A percentile compares a stretch with the other conserved stretches of the same genome.
phyloP scores from a whole-genome alignment of 2,888 invertebrate species.

The Temnothorax rugatulus region DNA sequence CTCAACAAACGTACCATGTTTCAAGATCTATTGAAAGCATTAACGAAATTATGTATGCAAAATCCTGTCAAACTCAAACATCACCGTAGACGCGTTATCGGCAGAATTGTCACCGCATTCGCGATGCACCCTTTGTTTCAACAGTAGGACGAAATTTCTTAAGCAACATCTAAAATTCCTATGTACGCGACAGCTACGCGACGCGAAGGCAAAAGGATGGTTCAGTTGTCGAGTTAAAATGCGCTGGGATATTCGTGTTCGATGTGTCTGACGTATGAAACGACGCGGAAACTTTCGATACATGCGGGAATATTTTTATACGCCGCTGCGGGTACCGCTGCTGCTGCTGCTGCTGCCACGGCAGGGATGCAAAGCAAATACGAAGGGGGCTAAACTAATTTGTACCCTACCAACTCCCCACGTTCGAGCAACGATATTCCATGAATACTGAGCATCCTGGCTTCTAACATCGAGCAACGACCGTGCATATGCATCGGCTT shows the following conservation, averaged over 20 bases:
- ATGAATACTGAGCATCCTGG: slow-evolving; percentile 81
- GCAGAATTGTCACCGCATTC: not conserved
- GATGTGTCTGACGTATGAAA: slow-evolving; percentile 42
- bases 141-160: not conserved
- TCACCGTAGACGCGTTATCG: not conserved
- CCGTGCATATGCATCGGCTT: slow-evolving; percentile 73
- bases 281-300: slow-evolving; percentile 50
- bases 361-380: slow-evolving; percentile 25
- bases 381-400: slow-evolving; percentile 59
- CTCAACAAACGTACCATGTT: not conserved
- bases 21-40: not conserved
- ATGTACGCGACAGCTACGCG: not conserved
- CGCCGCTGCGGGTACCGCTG: not conserved
- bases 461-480: slow-evolving; percentile 64
- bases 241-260: slow-evolving; percentile 32
- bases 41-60: not conserved
- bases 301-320: slow-evolving; percentile 44
- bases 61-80: not conserved
- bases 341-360: not conserved
- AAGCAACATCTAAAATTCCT: slow-evolving; percentile 14
- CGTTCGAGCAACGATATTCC: slow-evolving; percentile 76
- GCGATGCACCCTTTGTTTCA: not conserved
- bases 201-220: not conserved
- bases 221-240: slow-evolving; percentile 27
- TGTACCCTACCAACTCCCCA: slow-evolving; percentile 57